Base-by-base conservation (phyloP, 2,888 invertebrate species). In the Stenodema calcarata region DNA sequence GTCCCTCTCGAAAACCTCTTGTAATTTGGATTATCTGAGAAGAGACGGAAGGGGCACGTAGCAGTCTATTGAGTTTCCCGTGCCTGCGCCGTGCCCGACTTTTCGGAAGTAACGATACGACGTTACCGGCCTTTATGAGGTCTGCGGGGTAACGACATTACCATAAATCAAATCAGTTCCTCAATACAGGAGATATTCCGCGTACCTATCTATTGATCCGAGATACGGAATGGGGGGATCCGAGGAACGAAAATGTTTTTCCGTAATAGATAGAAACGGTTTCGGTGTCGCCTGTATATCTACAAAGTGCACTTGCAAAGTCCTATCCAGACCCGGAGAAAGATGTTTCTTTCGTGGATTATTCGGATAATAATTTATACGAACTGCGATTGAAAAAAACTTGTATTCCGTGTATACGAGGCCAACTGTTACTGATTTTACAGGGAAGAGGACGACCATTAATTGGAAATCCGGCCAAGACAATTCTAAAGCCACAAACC, bases 111-210 rank as follows among this genome's bases (percentile, higher is more conserved):
- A 82, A 82, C 82, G 82, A 82, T 69, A 82, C 82, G 82, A 69
- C 82, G 82, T 82, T 69, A 82, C 62, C 35, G 35, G 70, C 82
- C 70, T 69, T 82, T 82, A 82, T 82, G 82, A 82, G 82, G 82
- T 82, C 82, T 82, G 82, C 69, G 54, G 42, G 18, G 16, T 82
- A 82, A 82, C 70, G 82, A 82, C 42, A 69, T 82, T 69, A 62
- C 44, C 82, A 42, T 41, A 82, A 82, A 82, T 82, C 44, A 41
- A 82, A 82, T 82, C 70, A 69, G 27, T 44, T 78, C 18, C 78
- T 44, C 35, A 44, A 42, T 9, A 78, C 78, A 16, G 78, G 73
- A 75, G 30, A 75, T 35, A 41, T 41, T 30, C 41, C 18, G 30
- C 18, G 41, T 75, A 35, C 35, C 35, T 35, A 62, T 75, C 23